Percentiles rank a stretch among this genome's conserved stretches.
phyloP scores from a whole-genome alignment of 2,888 invertebrate genomes.

The Pheosia tremula region DNA sequence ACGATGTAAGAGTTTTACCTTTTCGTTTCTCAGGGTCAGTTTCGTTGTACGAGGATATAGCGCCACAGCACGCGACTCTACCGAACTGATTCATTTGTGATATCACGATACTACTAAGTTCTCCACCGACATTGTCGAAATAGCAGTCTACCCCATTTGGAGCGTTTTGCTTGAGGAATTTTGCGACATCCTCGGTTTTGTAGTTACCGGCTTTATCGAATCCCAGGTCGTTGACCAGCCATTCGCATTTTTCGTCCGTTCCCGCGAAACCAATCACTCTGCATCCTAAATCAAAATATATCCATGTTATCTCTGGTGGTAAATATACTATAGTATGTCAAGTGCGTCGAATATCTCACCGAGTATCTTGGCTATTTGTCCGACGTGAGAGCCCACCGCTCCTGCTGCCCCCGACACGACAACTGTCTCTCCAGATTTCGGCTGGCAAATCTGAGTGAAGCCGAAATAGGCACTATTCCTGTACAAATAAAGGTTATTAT shows the following conservation, averaged over 20 bases:
- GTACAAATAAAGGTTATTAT: slow-evolving; percentile 20
- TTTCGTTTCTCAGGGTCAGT: slow-evolving; percentile 74
- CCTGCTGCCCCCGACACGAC: slow-evolving; percentile 89
- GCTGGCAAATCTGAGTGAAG: slow-evolving; percentile 86
- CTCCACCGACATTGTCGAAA: slow-evolving; percentile 91
- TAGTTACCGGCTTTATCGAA: slow-evolving; percentile 90
- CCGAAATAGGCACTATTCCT: slow-evolving; percentile 90
- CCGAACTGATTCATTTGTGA: slow-evolving; percentile 86
- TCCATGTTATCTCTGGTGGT: not conserved
- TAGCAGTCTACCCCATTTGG: slow-evolving; percentile 90
- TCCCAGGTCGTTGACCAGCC: slow-evolving; percentile 86
- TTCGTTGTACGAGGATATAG: slow-evolving; percentile 86
- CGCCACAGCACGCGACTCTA: slow-evolving; percentile 86
- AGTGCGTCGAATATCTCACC: slow-evolving; percentile 56
- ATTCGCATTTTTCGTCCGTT: slow-evolving; percentile 88
- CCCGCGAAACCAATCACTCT: slow-evolving; percentile 89
- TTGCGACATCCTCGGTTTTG: slow-evolving; percentile 83
- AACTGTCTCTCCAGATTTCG: slow-evolving; percentile 87
- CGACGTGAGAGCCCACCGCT: slow-evolving; percentile 89
- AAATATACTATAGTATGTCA: not conserved
- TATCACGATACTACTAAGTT: slow-evolving; percentile 84
- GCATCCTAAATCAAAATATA: slow-evolving; percentile 72
- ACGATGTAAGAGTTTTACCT: slow-evolving; percentile 46
- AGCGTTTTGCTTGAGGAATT: slow-evolving; percentile 84
- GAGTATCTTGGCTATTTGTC: slow-evolving; percentile 90